Base-by-base conservation (phyloP, 2,113 vertebrate genomes). In the Castor canadensis region DNA sequence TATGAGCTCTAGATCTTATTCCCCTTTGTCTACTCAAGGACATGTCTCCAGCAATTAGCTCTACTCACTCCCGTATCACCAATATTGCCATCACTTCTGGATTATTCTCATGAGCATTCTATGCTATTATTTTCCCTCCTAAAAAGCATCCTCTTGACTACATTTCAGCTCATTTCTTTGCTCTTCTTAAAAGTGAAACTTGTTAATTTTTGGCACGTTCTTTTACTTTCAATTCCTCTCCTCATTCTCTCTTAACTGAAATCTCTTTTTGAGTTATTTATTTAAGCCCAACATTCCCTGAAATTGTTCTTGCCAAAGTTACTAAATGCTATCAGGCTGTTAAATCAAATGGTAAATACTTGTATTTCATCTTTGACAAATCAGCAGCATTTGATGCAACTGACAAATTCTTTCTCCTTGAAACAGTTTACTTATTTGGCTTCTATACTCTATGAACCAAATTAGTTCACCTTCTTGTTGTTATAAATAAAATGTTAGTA, bases 131-230 rank as follows among this genome's bases (percentile, higher is more conserved):
- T 95, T 89, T 79, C 17, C 83, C 43, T 84, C 76, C 32, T 96
- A 76, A 67, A 60, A 93, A 93, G 56, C 52, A 91, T 35, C 9
- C n/a, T 72, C 58, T 92, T 93, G 30, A 83, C 20, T 22, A 10
- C 20, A 93, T 88, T 95, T 81, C 13, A 83, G 20, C 8, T 20
- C 43, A 95, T 96, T 96, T 72, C 19, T 87, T 73, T n/a, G 84
- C 88, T 90, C 38, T 38, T 40, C 38, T 95, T 80, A 92, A 84
- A 91, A 52, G 76, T 90, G 28, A 87, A 85, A 94, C 54, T 92
- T 58, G 56, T 58, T 86, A 19, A 54, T 22, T 69, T 20, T 28
- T 17, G 66, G 30, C 62, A 66, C 3, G 66, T 73, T 32, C 19
- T 67, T 54, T 45, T 92, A 45, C 12, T 13, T 92, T 32, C 16